Percentiles rank a stretch among this genome's conserved stretches.
Evolutionary conservation across 1,140 invertebrate genomes (phyloP).

Genomic region (Tetramorium parvispinum): DNA sequence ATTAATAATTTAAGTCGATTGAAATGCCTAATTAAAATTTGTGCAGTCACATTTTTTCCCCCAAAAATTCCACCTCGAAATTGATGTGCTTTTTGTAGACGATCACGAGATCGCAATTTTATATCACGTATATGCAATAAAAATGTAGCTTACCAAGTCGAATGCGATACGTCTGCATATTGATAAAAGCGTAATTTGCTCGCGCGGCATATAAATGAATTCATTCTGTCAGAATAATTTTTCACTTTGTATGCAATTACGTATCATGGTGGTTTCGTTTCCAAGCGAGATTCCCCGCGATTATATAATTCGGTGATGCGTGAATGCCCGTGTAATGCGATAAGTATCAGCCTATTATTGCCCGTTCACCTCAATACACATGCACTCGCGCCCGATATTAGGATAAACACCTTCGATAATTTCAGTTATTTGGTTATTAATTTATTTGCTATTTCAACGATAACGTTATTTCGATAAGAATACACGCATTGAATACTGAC

Average conservation of each 20-base stretch:
- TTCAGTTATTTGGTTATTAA: background rate
- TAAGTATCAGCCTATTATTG: slow-evolving; percentile 58
- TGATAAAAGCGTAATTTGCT: slow-evolving; percentile 48
- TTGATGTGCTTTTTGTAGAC: background rate
- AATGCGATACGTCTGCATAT: slow-evolving; percentile 44
- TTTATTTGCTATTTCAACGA: background rate
- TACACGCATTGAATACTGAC: background rate
- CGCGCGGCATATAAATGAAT: slow-evolving; percentile 54
- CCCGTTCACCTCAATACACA: background rate
- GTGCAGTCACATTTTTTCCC: background rate
- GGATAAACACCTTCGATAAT: slow-evolving; percentile 51
- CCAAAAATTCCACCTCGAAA: background rate
- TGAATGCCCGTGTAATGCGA: slow-evolving; percentile 40
- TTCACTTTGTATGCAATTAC: slow-evolving; percentile 60
- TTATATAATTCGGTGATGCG: slow-evolving; percentile 53
- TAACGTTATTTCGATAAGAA: background rate
- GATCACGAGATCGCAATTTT: background rate
- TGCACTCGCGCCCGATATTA: slow-evolving; percentile 28
- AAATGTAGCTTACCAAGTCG: slow-evolving; percentile 26
- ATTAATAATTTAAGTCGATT: background rate
- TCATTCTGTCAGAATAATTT: slow-evolving; percentile 53
- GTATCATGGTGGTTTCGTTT: slow-evolving; percentile 24
- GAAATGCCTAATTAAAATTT: background rate
- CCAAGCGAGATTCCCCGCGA: slow-evolving; percentile 13
- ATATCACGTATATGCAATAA: slow-evolving; percentile 35